phyloP scores from a whole-genome alignment of 2,113 vertebrate genomes.

The Apodemus sylvaticus region DNA sequence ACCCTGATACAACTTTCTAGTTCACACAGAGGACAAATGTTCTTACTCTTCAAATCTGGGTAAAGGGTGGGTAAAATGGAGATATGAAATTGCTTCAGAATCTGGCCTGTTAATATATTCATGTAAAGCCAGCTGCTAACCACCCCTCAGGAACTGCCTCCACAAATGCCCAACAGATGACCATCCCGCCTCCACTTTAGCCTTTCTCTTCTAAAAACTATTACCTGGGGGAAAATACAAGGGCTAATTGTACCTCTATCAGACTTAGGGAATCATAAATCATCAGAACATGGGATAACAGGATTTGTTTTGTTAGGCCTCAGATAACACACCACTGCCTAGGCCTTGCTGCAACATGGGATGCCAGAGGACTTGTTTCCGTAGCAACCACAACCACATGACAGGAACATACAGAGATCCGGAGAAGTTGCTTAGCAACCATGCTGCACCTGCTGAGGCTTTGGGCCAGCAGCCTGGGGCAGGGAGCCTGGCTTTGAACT shows the following conservation, averaged over 20 bases:
- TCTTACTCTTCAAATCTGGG: not conserved
- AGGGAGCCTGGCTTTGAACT: constrained; percentile 75
- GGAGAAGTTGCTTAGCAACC: constrained; percentile 79
- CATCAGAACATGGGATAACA: constrained; percentile 36
- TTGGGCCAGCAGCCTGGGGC: constrained; percentile 67
- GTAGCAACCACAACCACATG: constrained; percentile 78
- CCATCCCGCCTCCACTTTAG: not conserved
- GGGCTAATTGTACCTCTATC: not conserved
- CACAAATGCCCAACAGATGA: not conserved
- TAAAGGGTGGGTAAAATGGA: not conserved
- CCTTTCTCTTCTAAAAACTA: not conserved
- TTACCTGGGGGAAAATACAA: not conserved
- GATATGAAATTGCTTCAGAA: constrained; percentile 1
- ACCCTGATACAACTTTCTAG: not conserved
- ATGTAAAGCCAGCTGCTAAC: not conserved
- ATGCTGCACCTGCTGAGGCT: constrained; percentile 79
- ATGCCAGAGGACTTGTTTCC: constrained; percentile 80
- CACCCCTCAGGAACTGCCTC: not conserved
- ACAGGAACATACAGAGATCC: constrained; percentile 76
- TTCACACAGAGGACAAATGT: not conserved
- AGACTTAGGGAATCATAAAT: constrained; percentile 30
- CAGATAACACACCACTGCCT: constrained; percentile 70
- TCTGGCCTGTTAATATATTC: not conserved
- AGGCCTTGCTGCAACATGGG: constrained; percentile 73
- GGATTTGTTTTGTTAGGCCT: constrained; percentile 60